phyloP scores from a whole-genome alignment of 2,888 invertebrate species.

The Lydus trimaculatus region DNA sequence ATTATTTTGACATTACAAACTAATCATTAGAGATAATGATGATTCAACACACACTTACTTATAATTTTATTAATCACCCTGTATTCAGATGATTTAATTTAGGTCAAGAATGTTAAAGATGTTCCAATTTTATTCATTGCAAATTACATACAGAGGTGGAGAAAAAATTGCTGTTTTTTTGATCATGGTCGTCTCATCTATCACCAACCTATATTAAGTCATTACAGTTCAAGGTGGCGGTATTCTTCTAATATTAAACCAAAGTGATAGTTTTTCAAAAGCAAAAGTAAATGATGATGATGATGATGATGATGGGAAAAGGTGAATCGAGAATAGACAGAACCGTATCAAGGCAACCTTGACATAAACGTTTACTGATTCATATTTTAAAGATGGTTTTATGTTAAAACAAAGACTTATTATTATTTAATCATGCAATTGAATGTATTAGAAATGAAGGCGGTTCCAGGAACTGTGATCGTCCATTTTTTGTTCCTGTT shows the following conservation, averaged over 20 bases:
- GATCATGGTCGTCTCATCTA: constrained; percentile 3
- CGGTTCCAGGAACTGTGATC: background rate
- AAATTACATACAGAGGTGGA: no score
- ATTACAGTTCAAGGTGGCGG: constrained; percentile 3
- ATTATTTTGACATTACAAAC: background rate
- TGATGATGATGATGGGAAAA: background rate
- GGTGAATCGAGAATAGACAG: background rate
- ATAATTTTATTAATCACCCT: background rate
- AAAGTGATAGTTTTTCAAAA: background rate
- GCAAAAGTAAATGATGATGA: background rate
- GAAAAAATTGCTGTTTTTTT: background rate
- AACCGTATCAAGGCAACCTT: background rate
- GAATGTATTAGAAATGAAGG: background rate
- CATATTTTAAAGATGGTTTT: background rate
- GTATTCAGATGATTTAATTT: background rate
- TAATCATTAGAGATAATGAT: background rate
- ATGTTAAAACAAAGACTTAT: background rate
- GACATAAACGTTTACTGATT: background rate
- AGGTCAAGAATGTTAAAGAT: background rate
- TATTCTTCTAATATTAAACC: background rate
- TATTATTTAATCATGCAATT: background rate
- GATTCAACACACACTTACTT: background rate
- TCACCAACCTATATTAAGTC: background rate
- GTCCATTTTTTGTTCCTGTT: background rate
- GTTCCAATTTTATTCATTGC: background rate